Evolutionary conservation across 2,797 vertebrate genomes (phyloP).

Genomic region (Hybognathus amarus): DNA sequence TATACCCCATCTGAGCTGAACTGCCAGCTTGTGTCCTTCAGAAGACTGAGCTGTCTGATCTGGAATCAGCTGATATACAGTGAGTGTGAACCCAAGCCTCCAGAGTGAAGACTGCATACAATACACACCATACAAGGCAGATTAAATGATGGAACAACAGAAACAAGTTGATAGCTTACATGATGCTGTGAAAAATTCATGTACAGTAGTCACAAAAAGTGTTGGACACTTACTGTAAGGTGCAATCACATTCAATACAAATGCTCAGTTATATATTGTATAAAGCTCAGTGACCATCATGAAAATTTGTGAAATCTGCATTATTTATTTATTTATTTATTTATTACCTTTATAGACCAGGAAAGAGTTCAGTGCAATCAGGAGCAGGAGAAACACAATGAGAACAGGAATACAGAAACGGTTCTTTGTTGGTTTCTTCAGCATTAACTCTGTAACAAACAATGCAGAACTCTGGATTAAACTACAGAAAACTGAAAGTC

Average conservation of each 20-base stretch:
- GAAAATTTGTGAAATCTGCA: neutral
- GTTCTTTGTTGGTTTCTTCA: slow-evolving; percentile 39
- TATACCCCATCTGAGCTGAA: slow-evolving; percentile 34
- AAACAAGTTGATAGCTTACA: neutral
- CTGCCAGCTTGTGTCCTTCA: neutral
- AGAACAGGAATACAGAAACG: slow-evolving; percentile 58
- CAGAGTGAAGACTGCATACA: slow-evolving; percentile 52
- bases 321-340: neutral
- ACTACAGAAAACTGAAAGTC: neutral
- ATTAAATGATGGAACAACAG: neutral
- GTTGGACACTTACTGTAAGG: too few species aligned
- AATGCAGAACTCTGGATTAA: neutral
- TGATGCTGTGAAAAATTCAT: neutral
- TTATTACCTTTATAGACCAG: slow-evolving; percentile 83
- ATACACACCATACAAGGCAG: neutral
- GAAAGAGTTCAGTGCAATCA: slow-evolving; percentile 70
- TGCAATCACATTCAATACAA: too few species aligned
- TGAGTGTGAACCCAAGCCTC: slow-evolving; percentile 50
- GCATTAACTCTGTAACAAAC: slow-evolving; percentile 68
- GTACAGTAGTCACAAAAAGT: neutral
- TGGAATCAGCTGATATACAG: neutral
- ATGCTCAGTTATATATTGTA: neutral
- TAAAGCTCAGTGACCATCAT: neutral
- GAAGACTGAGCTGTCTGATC: neutral
- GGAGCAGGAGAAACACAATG: slow-evolving; percentile 74